Evolutionary conservation across 1,140 invertebrate species (phyloP).

Genomic region (Mactra quadrangularis): DNA sequence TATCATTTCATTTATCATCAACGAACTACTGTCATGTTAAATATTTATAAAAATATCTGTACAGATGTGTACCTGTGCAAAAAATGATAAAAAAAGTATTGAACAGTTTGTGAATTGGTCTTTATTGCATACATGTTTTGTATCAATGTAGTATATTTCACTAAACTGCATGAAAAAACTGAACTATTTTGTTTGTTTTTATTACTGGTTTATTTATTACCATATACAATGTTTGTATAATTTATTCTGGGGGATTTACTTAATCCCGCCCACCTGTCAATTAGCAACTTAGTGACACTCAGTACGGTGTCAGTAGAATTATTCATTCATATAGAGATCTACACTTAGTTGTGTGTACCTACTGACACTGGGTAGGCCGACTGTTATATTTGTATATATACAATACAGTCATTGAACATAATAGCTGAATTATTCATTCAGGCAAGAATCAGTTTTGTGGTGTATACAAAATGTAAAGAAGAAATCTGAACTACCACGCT

Average conservation of each 20-base stretch:
- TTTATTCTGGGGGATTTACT: no score
- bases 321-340: conserved; percentile 53
- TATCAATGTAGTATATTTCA: conserved; percentile 44
- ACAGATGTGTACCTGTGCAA: conserved; percentile 17
- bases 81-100: conserved; percentile 13
- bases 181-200: conserved; percentile 20
- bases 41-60: conserved; percentile 39
- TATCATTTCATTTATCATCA: conserved; percentile 41
- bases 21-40: conserved; percentile 56
- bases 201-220: conserved; percentile 32
- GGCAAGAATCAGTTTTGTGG: no score
- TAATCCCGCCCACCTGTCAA: conserved; percentile 44
- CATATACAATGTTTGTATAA: conserved; percentile 12
- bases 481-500: no score
- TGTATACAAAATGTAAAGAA: no score
- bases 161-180: conserved; percentile 54
- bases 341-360: background rate
- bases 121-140: conserved; percentile 52
- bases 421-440: no score
- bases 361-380: background rate
- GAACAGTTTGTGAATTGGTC: conserved; percentile 38
- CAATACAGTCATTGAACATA: no score
- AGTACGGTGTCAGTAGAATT: background rate
- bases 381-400: no score
- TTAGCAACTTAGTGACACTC: conserved; percentile 46